phyloP scores from a whole-genome alignment of 2,113 vertebrate species.

The Odocoileus virginianus region DNA sequence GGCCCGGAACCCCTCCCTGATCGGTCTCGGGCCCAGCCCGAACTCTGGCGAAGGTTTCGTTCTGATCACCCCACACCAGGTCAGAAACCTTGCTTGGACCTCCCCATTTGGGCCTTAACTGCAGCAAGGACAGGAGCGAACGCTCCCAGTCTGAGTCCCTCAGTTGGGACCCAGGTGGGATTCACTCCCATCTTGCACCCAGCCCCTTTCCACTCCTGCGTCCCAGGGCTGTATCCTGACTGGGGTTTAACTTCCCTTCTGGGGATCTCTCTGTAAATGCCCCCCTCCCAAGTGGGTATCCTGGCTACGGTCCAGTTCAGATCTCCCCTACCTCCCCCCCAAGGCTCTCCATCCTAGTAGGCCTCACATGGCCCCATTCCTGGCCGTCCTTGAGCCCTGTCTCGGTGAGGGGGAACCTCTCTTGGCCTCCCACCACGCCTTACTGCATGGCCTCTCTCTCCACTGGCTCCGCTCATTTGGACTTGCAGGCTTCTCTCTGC shows the following conservation, averaged over 20 bases:
- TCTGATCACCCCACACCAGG: neutral
- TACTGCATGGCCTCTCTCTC: neutral
- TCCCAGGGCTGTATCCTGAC: neutral
- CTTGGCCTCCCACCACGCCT: neutral
- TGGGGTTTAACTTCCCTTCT: neutral
- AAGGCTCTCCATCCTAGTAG: neutral
- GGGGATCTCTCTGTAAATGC: neutral
- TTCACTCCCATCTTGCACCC: neutral
- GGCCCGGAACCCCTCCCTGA: neutral
- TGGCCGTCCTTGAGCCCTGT: neutral
- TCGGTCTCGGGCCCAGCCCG: neutral
- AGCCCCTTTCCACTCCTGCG: neutral
- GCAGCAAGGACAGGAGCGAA: neutral
- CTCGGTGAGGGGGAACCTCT: neutral
- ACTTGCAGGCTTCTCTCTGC: neutral
- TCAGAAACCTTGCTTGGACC: neutral
- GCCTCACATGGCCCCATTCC: neutral
- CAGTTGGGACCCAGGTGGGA: neutral
- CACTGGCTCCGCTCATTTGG: neutral
- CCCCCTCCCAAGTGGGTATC: neutral
- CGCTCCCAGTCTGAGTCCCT: neutral
- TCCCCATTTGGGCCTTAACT: neutral
- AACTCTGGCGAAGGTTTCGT: neutral
- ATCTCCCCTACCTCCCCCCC: neutral
- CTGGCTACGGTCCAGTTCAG: neutral